Evolutionary conservation across 2,888 invertebrate species (phyloP).

Genomic region (Tolmerus cingulatus): DNA sequence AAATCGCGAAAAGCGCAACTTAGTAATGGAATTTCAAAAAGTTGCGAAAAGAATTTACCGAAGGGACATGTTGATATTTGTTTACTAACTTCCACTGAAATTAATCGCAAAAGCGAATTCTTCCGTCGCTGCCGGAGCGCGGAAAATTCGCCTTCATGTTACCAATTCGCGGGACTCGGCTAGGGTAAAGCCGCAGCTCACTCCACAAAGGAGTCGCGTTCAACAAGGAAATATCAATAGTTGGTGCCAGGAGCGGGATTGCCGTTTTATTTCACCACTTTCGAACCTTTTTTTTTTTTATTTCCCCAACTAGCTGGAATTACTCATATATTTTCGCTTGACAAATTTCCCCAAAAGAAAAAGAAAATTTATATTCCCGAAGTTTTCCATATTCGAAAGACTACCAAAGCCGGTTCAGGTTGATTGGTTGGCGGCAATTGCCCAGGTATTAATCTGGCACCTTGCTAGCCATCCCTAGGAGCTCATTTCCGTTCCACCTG

Average conservation of each 20-base stretch:
- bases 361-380: neutral
- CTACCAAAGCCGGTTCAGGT: neutral
- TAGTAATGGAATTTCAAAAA: slow-evolving; percentile 42
- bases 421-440: neutral
- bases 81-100: slow-evolving; percentile 48
- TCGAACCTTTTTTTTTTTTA: neutral
- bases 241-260: slow-evolving; percentile 43
- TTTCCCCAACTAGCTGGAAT: neutral
- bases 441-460: neutral
- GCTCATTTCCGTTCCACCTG: slow-evolving; percentile 35
- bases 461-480: neutral
- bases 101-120: slow-evolving; percentile 44
- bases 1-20: slow-evolving; percentile 23
- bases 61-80: slow-evolving; percentile 50
- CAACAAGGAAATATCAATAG: slow-evolving; percentile 47
- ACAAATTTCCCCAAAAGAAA: slow-evolving; percentile 32
- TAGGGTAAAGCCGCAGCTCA: neutral
- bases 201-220: neutral
- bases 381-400: neutral
- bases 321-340: neutral
- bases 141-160: slow-evolving; percentile 15
- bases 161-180: neutral
- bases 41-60: slow-evolving; percentile 22
- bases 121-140: neutral
- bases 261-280: slow-evolving; percentile 28